phyloP scores from a whole-genome alignment of 2,888 invertebrate genomes.

The Pachycephus smyrnensis region DNA sequence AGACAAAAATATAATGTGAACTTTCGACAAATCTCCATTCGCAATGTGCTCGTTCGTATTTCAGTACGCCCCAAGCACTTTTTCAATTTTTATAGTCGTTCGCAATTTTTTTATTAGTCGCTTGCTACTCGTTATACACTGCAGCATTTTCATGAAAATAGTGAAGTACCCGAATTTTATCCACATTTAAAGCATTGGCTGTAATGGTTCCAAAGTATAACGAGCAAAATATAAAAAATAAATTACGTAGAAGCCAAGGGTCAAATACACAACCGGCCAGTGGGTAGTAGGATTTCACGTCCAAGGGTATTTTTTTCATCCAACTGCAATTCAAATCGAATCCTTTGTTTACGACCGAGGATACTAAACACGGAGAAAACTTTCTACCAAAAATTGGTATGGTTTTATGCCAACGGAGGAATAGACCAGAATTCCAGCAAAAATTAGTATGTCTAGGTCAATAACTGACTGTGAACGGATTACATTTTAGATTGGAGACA shows the following conservation, averaged over 20 bases:
- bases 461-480: no score
- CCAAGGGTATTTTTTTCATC: conserved; percentile 3
- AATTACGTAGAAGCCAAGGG: not conserved
- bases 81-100: not conserved
- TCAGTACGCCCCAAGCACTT: not conserved
- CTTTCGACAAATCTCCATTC: not conserved
- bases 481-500: no score
- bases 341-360: not conserved
- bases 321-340: conserved; percentile 25
- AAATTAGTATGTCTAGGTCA: no score
- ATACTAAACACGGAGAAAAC: conserved; percentile 9
- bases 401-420: no score
- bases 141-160: not conserved
- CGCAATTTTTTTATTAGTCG: not conserved
- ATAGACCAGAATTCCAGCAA: no score
- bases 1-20: not conserved
- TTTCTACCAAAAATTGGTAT: no score
- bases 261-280: not conserved
- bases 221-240: not conserved
- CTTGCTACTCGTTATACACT: not conserved
- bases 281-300: not conserved
- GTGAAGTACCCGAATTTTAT: no score
- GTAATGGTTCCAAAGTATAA: not conserved
- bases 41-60: not conserved
- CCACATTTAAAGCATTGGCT: no score